Base-by-base conservation (phyloP, 2,888 invertebrate species). In the Chloromyia formosa region DNA sequence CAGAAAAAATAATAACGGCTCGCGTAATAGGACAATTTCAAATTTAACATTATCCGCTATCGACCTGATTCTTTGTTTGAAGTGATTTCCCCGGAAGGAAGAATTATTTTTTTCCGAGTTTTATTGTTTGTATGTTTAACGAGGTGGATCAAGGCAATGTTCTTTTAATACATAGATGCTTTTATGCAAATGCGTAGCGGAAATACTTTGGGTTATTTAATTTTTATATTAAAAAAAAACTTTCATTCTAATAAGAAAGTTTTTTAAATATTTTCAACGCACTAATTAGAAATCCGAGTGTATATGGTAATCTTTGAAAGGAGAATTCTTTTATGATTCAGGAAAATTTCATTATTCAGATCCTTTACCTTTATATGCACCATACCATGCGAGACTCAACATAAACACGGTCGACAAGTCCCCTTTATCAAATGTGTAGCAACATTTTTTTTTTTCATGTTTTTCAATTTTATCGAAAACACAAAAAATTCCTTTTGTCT, bases 401-500 rank as follows among this genome's bases (percentile, higher is more conserved):
- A 3, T 49, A 7, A n/a, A 2, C 27, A 4, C 7, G 4, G 49
- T 18, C 12, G 40, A 45, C 35, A 42, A 14, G 16, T 12, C 16
- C 64, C 18, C 42, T 42, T 42, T 18, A n/a, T 10, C 27, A 12
- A 18, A 14, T 58, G n/a, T 20, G 20, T 58, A 22, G 20, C 7
- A 12, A 2, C 12, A 10, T 53, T 68, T 68, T n/a, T n/a, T n/a
- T n/a, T n/a, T n/a, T n/a, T n/a, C n/a, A n/a, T n/a, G n/a, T n/a
- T n/a, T 68, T 68, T 53, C 53, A 12, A 18, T 16, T 40, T 56
- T 61, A 61, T 49, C 49, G 62, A 49, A 14, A 49, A 66, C 5
- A 4, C 27, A 27, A 49, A 62, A 68, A 75, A 76, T 68, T 75
- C 68, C 75, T 71, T 76, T 76, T 76, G 76, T 76, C 76, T 76